Evolutionary conservation across 2,797 vertebrate species (phyloP).

Genomic region (Epinephelus malabaricus): DNA sequence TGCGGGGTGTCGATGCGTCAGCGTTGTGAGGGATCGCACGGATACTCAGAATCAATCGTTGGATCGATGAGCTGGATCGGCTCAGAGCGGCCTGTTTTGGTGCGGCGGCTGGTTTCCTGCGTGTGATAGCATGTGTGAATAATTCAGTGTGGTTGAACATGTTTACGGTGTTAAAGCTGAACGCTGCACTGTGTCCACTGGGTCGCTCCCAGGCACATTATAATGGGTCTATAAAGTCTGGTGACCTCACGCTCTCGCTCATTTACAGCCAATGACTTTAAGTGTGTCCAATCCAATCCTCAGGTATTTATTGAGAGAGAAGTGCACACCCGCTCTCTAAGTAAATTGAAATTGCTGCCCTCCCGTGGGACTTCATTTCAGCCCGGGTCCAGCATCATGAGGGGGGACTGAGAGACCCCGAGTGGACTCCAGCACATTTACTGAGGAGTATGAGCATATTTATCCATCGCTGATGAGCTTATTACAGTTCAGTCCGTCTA

Average conservation of each 20-base stretch:
- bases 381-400: slow-evolving; percentile 5
- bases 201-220: slow-evolving; percentile 59
- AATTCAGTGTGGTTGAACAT: slow-evolving; percentile 49
- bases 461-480: neutral
- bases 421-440: slow-evolving; percentile 16
- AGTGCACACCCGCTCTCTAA: slow-evolving; percentile 67
- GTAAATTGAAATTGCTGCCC: slow-evolving; percentile 71
- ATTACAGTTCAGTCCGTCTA: too few relatives aligned
- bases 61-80: neutral
- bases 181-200: too few relatives aligned
- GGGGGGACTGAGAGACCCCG: neutral
- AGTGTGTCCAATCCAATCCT: slow-evolving; percentile 80
- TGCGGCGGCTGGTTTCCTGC: neutral
- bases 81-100: neutral
- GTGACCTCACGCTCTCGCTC: slow-evolving; percentile 79
- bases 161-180: neutral
- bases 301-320: slow-evolving; percentile 77
- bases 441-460: slow-evolving; percentile 27
- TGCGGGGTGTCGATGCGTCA: neutral
- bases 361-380: slow-evolving; percentile 54
- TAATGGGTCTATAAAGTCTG: slow-evolving; percentile 78
- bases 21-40: neutral
- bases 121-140: slow-evolving; percentile 42
- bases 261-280: slow-evolving; percentile 82
- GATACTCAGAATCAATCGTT: neutral